phyloP scores from a whole-genome alignment of 2,113 vertebrate genomes.

The Anser brachyrhynchus region DNA sequence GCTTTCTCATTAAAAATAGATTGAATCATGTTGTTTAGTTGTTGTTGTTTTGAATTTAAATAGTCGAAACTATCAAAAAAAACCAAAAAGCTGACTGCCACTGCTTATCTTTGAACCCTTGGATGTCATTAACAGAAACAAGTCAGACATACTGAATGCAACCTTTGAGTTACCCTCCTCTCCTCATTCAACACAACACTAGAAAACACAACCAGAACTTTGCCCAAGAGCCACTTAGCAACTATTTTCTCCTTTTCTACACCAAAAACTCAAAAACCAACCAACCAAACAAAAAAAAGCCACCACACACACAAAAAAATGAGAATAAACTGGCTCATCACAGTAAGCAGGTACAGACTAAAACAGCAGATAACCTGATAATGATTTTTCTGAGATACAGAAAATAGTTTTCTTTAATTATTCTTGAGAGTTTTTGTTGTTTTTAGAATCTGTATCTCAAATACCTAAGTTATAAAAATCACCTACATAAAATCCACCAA shows the following conservation, averaged over 20 bases:
- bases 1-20: neutral
- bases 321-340: neutral
- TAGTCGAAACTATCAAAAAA: neutral
- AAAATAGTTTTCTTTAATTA: neutral
- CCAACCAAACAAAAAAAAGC: neutral
- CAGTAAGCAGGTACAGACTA: neutral
- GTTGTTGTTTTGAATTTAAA: neutral
- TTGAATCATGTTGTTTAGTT: neutral
- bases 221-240: neutral
- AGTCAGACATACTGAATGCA: neutral
- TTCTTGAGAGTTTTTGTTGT: neutral
- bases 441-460: neutral
- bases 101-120: neutral
- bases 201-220: neutral
- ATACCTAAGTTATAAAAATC: neutral
- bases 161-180: neutral
- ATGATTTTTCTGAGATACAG: neutral
- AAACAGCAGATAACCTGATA: neutral
- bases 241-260: neutral
- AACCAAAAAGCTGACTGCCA: neutral
- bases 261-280: neutral
- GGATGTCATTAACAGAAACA: neutral
- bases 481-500: fast-evolving
- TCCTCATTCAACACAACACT: neutral
- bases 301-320: fast-evolving